Evolutionary conservation across 2,797 vertebrate species (phyloP), one percentile per base, ranked within the genome.

Genomic region (Atherinosoma microstoma): DNA sequence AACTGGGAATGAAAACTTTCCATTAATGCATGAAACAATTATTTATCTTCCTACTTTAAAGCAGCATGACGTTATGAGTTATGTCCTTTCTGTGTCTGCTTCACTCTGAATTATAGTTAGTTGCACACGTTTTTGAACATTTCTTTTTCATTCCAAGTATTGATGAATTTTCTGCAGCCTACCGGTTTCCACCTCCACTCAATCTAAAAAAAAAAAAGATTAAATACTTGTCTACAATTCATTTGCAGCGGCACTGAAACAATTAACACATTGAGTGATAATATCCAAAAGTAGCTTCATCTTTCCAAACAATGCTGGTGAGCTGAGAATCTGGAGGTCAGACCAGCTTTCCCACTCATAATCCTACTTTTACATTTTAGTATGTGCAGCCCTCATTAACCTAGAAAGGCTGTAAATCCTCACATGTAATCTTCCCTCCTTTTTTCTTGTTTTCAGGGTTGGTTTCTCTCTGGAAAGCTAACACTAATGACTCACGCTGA

Each of bases 321-420:
- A 56, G 51, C 42, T 59, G 15, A 51, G 47, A 7, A 68, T 5
- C 30, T 27, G 16, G 6, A 81, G 49, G 53, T 1, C 29, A 56
- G 36, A 65, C 13, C 24, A 4, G 51, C 51, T 74, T 47, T 6
- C 47, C 42, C 24, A 61, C 32, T 72, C 27, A 58, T 78, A 34
- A 70, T 71, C 67, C 57, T 53, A 35, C 76, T 76, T 67, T 30
- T 58, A 20, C 36, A 30, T 71, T 72, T 79, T 32, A 29, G 10
- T 57, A 40, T 66, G 40, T 45, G 59, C 34, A 84, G 73, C 51
- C 69, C 4, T 13, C 64, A 78, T 89, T 80, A 86, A 85, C 78
- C 70, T 38, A 82, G 61, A 82, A 69, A 78, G 6, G 47, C 58
- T 58, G 13, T 42, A 73, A 79, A 83, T 60, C 69, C 74, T 68